Evolutionary conservation across 1,140 invertebrate genomes (phyloP).

Genomic region (Tetragnatha versicolor): DNA sequence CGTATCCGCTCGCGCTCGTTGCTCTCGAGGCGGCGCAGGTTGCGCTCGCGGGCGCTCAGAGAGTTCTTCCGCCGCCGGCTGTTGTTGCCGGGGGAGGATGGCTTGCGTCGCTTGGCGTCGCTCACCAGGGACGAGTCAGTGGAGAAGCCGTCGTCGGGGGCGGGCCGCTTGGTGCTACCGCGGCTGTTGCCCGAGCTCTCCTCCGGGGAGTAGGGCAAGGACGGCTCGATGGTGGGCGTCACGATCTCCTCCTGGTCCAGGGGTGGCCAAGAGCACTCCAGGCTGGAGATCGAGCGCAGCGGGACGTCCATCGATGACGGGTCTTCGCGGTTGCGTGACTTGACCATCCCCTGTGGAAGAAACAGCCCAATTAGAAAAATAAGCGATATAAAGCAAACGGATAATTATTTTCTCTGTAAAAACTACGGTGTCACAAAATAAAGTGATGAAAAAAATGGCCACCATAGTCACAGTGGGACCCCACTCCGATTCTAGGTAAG

Average conservation of each 20-base stretch:
- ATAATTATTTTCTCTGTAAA: neutral
- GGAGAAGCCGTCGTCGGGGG: constrained; percentile 29
- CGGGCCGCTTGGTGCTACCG: neutral
- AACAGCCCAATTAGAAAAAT: neutral
- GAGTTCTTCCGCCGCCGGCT: constrained; percentile 60
- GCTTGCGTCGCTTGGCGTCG: constrained; percentile 27
- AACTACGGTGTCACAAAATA: too few relatives aligned
- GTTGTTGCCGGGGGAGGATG: neutral
- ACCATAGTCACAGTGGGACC: too few relatives aligned
- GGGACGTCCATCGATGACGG: constrained; percentile 21
- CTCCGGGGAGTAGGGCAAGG: constrained; percentile 19
- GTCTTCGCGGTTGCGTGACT: constrained; percentile 47
- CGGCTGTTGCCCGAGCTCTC: neutral
- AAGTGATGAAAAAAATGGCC: too few relatives aligned
- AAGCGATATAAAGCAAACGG: neutral
- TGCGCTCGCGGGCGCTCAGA: constrained; percentile 79
- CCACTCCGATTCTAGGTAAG: too few relatives aligned
- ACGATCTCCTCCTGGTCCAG: constrained; percentile 26
- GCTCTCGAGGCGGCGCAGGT: constrained; percentile 80
- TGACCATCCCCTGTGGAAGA: constrained; percentile 51
- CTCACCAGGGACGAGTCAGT: constrained; percentile 45
- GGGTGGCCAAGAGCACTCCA: constrained; percentile 34
- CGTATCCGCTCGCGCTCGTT: constrained; percentile 86
- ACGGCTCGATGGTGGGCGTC: constrained; percentile 27
- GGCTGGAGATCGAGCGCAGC: constrained; percentile 7